These are phyloP conservation scores for Diachrysia chrysitis DNA, from an alignment of 2,888 invertebrate species.

Conservation along the genomic window DNA sequence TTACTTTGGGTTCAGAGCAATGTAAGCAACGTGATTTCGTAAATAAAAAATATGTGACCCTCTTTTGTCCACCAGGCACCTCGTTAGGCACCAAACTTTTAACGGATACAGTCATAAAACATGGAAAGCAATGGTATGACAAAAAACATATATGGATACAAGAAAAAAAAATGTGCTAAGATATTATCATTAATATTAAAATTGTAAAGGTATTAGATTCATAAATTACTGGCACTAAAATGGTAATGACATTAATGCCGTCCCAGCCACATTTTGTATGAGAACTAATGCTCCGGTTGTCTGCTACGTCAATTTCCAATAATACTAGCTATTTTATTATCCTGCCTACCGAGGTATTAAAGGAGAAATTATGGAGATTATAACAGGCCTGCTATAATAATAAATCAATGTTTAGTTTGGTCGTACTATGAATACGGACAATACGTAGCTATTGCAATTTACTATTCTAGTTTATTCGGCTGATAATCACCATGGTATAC, in stretches of 20 bases:
- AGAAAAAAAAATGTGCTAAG: too few species aligned
- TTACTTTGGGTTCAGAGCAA: too few species aligned
- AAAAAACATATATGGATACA: too few species aligned
- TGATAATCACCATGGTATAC: background rate
- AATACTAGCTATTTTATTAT: conserved; percentile 22
- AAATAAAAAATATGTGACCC: too few species aligned
- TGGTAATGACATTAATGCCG: conserved; percentile 34
- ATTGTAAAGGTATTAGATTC: conserved; percentile 24
- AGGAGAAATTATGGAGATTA: conserved; percentile 11
- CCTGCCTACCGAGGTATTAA: background rate
- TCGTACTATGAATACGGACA: background rate
- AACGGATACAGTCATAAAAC: too few species aligned
- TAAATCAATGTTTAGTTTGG: background rate
- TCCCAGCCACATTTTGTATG: conserved; percentile 13
- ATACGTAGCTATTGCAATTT: background rate
- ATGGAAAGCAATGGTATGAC: too few species aligned
- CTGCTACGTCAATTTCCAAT: conserved; percentile 14
- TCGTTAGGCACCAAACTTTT: too few species aligned
- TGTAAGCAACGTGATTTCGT: too few species aligned
- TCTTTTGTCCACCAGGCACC: too few species aligned
- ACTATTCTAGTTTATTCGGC: background rate
- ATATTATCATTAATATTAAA: too few species aligned
- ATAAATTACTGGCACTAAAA: conserved; percentile 37
- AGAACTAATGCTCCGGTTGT: conserved; percentile 17
- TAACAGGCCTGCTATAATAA: background rate